Percentiles rank a stretch among this genome's conserved stretches.
Conservation (phyloP, 2,113 vertebrate genomes). For the Ciconia stormi region DNA sequence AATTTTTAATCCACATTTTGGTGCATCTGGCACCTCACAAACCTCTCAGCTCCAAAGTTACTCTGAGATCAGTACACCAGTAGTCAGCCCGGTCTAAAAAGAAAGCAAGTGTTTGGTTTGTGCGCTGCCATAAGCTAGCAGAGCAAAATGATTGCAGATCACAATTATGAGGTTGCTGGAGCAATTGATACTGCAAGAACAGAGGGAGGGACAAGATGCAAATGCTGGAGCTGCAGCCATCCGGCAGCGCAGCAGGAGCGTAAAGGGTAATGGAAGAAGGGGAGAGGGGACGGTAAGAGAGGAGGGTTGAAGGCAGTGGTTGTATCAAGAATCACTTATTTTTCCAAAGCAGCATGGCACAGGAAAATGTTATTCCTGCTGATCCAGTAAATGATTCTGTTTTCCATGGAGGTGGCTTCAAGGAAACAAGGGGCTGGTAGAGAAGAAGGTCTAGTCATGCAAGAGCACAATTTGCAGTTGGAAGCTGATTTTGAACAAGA, state of each 20-base stretch:
- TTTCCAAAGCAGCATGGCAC: fast-evolving
- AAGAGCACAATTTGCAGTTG: neutral
- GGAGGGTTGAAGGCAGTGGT: neutral
- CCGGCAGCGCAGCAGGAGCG: neutral
- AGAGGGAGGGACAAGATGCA: neutral
- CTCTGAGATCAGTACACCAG: neutral
- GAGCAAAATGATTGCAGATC: neutral
- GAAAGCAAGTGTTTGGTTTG: neutral
- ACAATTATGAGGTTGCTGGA: conserved; percentile 9
- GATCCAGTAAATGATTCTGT: conserved; percentile 23
- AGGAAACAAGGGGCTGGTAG: neutral
- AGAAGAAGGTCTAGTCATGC: neutral
- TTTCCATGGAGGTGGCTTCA: neutral
- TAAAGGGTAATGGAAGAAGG: conserved; percentile 9
- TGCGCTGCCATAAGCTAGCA: neutral
- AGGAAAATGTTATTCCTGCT: neutral
- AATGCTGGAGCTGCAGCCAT: neutral
- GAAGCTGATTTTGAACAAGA: neutral
- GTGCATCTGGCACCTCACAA: neutral
- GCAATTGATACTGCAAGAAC: neutral
- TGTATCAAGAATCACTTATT: neutral
- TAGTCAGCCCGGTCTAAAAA: neutral
- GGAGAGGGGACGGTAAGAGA: neutral
- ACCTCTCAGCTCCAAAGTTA: neutral
- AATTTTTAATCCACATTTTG: neutral